A percentile compares a stretch with the other conserved stretches of the same genome.
Conservation (phyloP, 1,140 invertebrate genomes). For the Metaphire vulgaris region DNA sequence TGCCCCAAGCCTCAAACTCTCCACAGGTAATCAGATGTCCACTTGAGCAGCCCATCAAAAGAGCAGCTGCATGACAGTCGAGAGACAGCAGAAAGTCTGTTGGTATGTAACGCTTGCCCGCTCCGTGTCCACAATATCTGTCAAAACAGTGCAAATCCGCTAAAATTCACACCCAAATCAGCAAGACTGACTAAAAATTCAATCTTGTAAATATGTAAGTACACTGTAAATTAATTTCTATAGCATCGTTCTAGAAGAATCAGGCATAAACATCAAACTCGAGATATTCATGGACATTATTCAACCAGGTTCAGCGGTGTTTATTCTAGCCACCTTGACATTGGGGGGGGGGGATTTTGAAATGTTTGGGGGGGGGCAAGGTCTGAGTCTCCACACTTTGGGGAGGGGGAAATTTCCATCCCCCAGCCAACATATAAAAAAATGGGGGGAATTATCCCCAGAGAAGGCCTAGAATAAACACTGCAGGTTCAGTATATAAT, state of each 20-base stretch:
- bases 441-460: too few relatives aligned
- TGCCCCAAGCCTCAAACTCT: constrained; percentile 59
- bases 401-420: too few relatives aligned
- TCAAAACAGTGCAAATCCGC: constrained; percentile 2
- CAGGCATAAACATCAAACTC: neutral
- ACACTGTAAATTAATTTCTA: neutral
- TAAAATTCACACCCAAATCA: neutral
- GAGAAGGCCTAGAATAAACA: too few relatives aligned
- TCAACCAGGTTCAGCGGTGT: too few relatives aligned
- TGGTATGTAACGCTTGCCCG: constrained; percentile 62
- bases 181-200: neutral
- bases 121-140: constrained; percentile 69
- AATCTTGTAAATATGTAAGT: neutral
- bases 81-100: constrained; percentile 59
- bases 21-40: constrained; percentile 58
- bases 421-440: too few relatives aligned
- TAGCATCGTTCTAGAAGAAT: neutral
- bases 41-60: constrained; percentile 72
- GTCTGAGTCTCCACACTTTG: too few relatives aligned
- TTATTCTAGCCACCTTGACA: too few relatives aligned
- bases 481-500: too few relatives aligned
- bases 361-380: too few relatives aligned
- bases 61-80: constrained; percentile 56
- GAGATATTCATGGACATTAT: neutral
- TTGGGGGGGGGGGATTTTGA: too few relatives aligned